These are phyloP conservation scores for Vesta saturnalis DNA, from an alignment of 2,888 invertebrate species.

Conservation along the genomic window DNA sequence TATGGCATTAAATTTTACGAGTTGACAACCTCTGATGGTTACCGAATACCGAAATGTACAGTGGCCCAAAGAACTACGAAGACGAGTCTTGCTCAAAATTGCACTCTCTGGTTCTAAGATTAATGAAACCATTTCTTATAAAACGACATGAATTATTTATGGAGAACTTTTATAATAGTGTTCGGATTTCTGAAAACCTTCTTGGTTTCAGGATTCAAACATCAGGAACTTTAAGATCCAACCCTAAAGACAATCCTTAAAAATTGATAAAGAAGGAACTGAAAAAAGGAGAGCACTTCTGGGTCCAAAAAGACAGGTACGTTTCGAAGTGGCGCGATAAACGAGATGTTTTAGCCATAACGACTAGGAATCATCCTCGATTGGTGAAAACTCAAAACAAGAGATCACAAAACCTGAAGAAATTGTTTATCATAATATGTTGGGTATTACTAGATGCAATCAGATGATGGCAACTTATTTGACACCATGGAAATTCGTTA, in stretches of 20 bases:
- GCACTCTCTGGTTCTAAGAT: neutral
- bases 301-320: slow-evolving; percentile 18
- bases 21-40: slow-evolving; percentile 4
- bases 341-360: slow-evolving; percentile 39
- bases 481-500: slow-evolving; percentile 33
- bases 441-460: slow-evolving; percentile 34
- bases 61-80: neutral
- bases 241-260: slow-evolving; percentile 4
- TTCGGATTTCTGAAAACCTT: no score
- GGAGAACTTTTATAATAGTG: slow-evolving; percentile 18
- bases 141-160: slow-evolving; percentile 12
- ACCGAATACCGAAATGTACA: slow-evolving; percentile 16
- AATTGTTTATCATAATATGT: slow-evolving; percentile 36
- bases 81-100: neutral
- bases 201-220: neutral
- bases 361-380: slow-evolving; percentile 41
- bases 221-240: neutral
- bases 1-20: slow-evolving; percentile 16
- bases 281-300: slow-evolving; percentile 15
- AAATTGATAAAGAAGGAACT: slow-evolving; percentile 5
- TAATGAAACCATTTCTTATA: neutral
- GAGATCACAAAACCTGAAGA: slow-evolving; percentile 34
- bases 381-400: slow-evolving; percentile 27
- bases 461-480: slow-evolving; percentile 37
- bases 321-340: slow-evolving; percentile 42